Evolutionary conservation across 2,888 invertebrate genomes (phyloP).

Genomic region (Drosophila mercatorum): DNA sequence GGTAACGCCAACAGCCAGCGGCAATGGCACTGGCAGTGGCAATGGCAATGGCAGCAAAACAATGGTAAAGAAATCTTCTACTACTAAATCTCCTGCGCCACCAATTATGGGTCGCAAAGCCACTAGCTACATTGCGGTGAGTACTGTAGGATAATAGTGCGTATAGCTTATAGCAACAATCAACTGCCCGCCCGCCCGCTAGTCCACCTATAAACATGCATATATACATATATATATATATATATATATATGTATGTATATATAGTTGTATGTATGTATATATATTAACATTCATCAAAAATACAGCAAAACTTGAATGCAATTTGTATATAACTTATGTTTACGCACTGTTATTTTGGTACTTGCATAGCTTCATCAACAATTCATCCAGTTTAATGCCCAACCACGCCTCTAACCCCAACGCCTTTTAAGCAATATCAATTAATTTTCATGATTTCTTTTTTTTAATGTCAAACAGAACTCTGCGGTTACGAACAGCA

Average conservation of each 20-base stretch:
- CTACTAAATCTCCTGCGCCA: slow-evolving; percentile 84
- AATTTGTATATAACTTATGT: slow-evolving; percentile 65
- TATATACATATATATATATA: too few species aligned
- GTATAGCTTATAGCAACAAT: slow-evolving; percentile 67
- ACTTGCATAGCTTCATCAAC: slow-evolving; percentile 62
- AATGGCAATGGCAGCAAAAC: slow-evolving; percentile 46
- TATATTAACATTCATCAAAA: slow-evolving; percentile 35
- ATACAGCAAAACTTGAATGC: slow-evolving; percentile 25
- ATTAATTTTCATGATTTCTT: neutral
- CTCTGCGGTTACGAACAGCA: slow-evolving; percentile 85
- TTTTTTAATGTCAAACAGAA: slow-evolving; percentile 66
- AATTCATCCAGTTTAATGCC: slow-evolving; percentile 11
- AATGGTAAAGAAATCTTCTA: slow-evolving; percentile 82
- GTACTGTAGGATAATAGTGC: slow-evolving; percentile 78
- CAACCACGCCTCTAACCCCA: slow-evolving; percentile 19
- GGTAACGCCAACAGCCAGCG: slow-evolving; percentile 43
- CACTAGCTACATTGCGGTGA: slow-evolving; percentile 88
- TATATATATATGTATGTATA: neutral
- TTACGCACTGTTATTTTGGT: slow-evolving; percentile 79
- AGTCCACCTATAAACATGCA: slow-evolving; percentile 25
- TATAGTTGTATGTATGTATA: slow-evolving; percentile 8
- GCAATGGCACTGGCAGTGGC: neutral
- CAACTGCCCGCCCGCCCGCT: slow-evolving; percentile 34
- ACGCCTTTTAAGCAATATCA: neutral
- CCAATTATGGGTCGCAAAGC: slow-evolving; percentile 87